phyloP scores from a whole-genome alignment of 92 coral and sea anemone genomes.

The Muricea muricata region DNA sequence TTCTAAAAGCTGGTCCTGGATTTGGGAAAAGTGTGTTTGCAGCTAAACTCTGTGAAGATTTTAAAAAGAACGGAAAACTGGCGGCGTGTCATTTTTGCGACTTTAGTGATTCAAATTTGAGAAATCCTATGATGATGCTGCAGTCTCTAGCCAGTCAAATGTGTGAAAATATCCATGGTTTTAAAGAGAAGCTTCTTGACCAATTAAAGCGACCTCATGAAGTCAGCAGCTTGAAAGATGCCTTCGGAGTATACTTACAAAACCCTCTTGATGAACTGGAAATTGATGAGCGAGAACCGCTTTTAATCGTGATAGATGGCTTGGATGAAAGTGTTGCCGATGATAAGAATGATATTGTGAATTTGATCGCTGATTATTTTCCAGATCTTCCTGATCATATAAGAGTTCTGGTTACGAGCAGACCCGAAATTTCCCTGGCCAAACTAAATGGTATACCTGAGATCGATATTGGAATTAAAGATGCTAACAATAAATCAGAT shows the following conservation, averaged over 20 bases:
- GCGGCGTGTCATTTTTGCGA: constrained; percentile 59
- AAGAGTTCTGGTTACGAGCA: neutral
- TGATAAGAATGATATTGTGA: neutral
- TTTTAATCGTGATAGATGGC: neutral
- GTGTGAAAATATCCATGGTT: constrained; percentile 61
- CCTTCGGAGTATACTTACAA: neutral
- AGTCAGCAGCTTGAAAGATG: neutral
- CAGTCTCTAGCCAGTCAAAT: constrained; percentile 74
- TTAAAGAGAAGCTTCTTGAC: constrained; percentile 55
- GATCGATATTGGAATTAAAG: neutral
- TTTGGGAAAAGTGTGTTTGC: constrained; percentile 10
- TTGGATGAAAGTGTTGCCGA: constrained; percentile 2
- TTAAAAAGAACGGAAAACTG: neutral
- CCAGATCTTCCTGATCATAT: neutral
- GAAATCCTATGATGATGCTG: constrained; percentile 64
- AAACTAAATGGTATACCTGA: neutral
- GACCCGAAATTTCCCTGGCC: neutral
- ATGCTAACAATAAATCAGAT: neutral
- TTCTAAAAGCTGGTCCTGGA: neutral
- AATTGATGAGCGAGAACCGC: neutral
- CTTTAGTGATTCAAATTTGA: constrained; percentile 60
- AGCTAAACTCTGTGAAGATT: neutral
- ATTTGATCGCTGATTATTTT: neutral
- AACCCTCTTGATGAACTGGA: neutral
- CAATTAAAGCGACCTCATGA: constrained; percentile 23